phyloP scores from a whole-genome alignment of 2,888 invertebrate genomes.

The Cabera pusaria region DNA sequence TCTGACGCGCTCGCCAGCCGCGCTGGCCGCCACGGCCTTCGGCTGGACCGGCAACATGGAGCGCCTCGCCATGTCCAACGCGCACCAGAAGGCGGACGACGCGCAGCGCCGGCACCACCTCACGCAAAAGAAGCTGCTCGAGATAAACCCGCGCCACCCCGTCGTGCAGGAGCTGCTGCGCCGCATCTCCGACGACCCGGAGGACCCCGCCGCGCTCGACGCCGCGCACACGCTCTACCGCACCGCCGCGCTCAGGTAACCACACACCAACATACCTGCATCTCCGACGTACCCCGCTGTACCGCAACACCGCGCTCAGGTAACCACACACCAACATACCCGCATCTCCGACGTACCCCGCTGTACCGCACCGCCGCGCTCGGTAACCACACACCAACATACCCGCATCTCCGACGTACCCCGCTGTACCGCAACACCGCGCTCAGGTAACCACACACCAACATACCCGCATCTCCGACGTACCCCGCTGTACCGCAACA shows the following conservation, averaged over 20 bases:
- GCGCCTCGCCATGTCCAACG: conserved; percentile 96
- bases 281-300: conserved; percentile 10
- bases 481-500: too few relatives aligned
- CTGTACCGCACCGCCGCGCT: conserved; percentile 1
- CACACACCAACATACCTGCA: too few relatives aligned
- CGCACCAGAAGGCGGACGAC: conserved; percentile 97
- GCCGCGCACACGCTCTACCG: conserved; percentile 88
- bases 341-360: background rate
- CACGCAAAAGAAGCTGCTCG: conserved; percentile 97
- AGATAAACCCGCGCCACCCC: conserved; percentile 99
- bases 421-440: too few relatives aligned
- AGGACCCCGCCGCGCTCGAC: conserved; percentile 79
- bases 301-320: conserved; percentile 4
- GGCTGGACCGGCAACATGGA: conserved; percentile 99
- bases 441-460: too few relatives aligned
- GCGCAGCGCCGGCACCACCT: conserved; percentile 94
- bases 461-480: too few relatives aligned
- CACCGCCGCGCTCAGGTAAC: conserved; percentile 38
- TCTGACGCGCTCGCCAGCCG: conserved; percentile 90
- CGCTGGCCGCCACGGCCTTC: conserved; percentile 97
- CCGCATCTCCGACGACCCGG: conserved; percentile 79
- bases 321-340: too few relatives aligned
- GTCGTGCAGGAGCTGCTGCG: conserved; percentile 94
- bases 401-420: too few relatives aligned
- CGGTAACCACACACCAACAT: too few relatives aligned